Percentiles rank a stretch among this genome's conserved stretches.
Conservation (phyloP, 35 echinoderm and acorn worm species). For the Holothuria glaberrima region DNA sequence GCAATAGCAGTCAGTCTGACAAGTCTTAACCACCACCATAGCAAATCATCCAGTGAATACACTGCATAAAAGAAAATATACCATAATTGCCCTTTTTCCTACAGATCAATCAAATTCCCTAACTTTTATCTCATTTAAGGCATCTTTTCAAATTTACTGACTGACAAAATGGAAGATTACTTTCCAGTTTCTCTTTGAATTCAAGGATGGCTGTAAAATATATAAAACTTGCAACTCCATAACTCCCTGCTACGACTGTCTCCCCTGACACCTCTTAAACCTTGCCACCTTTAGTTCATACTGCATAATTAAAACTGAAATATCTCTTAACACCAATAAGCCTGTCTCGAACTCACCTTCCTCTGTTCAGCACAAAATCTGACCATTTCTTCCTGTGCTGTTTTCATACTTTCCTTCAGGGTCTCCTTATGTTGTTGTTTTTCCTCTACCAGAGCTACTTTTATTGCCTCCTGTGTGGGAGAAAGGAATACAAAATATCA, state of each 20-base stretch:
- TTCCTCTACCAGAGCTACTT: constrained; percentile 25
- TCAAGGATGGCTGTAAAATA: no score
- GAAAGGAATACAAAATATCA: neutral
- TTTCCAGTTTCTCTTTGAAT: neutral
- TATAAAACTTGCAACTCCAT: neutral
- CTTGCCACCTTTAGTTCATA: neutral
- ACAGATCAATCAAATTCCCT: no score
- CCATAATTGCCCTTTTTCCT: no score
- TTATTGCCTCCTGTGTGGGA: constrained; percentile 10
- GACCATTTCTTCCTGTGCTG: constrained; percentile 26
- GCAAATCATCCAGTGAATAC: no score
- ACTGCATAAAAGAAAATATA: no score
- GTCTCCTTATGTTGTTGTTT: constrained; percentile 8
- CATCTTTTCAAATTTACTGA: neutral
- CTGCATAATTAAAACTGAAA: neutral
- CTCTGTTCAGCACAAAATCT: constrained; percentile 35
- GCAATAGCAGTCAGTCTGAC: no score
- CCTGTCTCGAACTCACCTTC: neutral
- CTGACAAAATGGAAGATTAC: neutral
- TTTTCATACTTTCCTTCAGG: neutral
- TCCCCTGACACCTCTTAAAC: neutral
- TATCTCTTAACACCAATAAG: neutral
- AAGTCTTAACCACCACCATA: no score
- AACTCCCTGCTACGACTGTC: neutral
- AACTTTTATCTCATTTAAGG: no score